Conservation (phyloP, 2,113 vertebrate genomes). For the Bostrychus sinensis region DNA sequence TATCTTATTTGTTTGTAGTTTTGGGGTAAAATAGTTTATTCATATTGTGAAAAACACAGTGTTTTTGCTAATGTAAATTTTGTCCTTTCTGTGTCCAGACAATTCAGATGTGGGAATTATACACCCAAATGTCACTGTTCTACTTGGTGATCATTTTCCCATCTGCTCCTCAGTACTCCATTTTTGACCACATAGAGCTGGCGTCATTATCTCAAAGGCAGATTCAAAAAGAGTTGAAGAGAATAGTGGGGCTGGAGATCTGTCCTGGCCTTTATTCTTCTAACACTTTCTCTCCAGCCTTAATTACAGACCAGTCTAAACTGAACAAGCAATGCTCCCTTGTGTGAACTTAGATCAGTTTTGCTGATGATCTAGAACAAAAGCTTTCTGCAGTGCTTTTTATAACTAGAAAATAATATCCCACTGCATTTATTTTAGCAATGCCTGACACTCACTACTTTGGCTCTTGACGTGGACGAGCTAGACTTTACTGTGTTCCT, state of each 20-base stretch:
- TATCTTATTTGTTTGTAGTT: no score
- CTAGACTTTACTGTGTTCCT: conserved; percentile 26
- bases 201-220: conserved; percentile 61
- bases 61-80: no score
- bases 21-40: no score
- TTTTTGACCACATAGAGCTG: conserved; percentile 34
- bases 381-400: conserved; percentile 37
- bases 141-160: conserved; percentile 34
- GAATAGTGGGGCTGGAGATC: conserved; percentile 42
- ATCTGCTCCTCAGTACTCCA: conserved; percentile 42
- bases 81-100: conserved; percentile 9
- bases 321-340: conserved; percentile 29
- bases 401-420: conserved; percentile 27
- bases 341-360: conserved; percentile 43
- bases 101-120: no score
- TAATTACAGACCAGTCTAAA: conserved; percentile 60
- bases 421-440: conserved; percentile 46
- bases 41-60: no score
- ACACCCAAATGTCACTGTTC: no score
- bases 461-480: conserved; percentile 22
- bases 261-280: conserved; percentile 39
- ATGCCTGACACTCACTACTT: conserved; percentile 16
- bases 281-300: conserved; percentile 30
- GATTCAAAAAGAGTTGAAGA: conserved; percentile 64
- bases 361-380: conserved; percentile 49